Evolutionary conservation across 2,113 vertebrate genomes (phyloP).

Genomic region (Anhinga rufa): DNA sequence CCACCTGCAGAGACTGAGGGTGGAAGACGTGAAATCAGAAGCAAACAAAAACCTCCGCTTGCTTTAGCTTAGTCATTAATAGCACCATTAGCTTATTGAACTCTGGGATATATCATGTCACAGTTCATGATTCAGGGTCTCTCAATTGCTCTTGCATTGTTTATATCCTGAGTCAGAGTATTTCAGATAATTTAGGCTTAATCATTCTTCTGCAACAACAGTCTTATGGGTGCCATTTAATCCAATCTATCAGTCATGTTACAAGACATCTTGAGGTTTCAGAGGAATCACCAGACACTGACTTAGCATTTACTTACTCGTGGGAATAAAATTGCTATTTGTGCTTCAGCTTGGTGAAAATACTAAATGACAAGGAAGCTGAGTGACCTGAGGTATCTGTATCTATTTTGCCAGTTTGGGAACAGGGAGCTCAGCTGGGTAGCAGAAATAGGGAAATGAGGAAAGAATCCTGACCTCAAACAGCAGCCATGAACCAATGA

Average conservation of each 20-base stretch:
- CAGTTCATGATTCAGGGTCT: constrained; percentile 29
- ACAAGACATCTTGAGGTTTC: constrained; percentile 39
- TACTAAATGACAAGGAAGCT: neutral
- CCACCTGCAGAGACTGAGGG: constrained; percentile 14
- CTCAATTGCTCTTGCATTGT: constrained; percentile 21
- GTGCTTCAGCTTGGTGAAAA: neutral
- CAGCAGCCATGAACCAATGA: neutral
- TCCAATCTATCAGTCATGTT: constrained; percentile 58
- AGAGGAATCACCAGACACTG: constrained; percentile 20
- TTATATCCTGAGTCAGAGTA: constrained; percentile 32
- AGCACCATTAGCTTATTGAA: constrained; percentile 53
- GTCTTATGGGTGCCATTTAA: constrained; percentile 62
- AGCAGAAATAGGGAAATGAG: neutral
- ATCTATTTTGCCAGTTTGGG: neutral
- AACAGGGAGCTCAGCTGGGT: neutral
- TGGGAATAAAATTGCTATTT: neutral
- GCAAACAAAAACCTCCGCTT: constrained; percentile 25
- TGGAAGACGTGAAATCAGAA: constrained; percentile 9
- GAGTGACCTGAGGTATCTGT: neutral
- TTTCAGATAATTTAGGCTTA: constrained; percentile 54
- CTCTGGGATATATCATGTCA: constrained; percentile 37
- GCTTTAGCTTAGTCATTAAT: constrained; percentile 49
- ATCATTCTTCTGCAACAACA: constrained; percentile 55
- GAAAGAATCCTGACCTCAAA: neutral
- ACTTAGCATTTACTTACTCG: constrained; percentile 19